Conservation (phyloP, 2,888 invertebrate genomes). For the Oasisia sp. region DNA sequence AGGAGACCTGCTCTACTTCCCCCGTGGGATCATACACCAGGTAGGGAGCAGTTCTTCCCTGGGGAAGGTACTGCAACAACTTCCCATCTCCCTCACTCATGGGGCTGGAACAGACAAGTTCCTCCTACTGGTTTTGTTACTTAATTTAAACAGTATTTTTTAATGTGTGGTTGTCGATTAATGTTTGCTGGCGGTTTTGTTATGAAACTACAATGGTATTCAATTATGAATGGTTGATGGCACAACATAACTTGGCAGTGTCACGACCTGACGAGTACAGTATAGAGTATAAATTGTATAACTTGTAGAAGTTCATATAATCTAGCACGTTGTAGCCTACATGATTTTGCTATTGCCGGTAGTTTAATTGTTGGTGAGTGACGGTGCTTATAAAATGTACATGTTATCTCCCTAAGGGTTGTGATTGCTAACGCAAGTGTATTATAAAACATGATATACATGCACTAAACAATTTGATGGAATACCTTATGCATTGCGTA, state of each 20-base stretch:
- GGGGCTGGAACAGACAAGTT: background rate
- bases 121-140: background rate
- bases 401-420: too few relatives aligned
- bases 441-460: too few relatives aligned
- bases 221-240: background rate
- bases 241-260: background rate
- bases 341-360: background rate
- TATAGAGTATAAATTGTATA: background rate
- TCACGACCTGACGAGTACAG: background rate
- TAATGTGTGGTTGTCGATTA: background rate
- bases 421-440: too few relatives aligned
- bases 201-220: background rate
- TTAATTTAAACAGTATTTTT: background rate
- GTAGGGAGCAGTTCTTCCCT: constrained; percentile 45
- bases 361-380: too few relatives aligned
- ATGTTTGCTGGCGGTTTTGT: background rate
- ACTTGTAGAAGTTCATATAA: background rate
- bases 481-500: too few relatives aligned
- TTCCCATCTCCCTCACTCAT: background rate
- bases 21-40: constrained; percentile 73
- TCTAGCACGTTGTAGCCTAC: background rate
- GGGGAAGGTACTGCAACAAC: background rate
- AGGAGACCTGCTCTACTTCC: constrained; percentile 94
- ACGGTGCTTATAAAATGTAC: too few relatives aligned
- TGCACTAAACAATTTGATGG: too few relatives aligned